Evolutionary conservation across 2,797 vertebrate genomes (phyloP), one percentile per base, ranked within the genome.

Genomic region (Poeciliopsis gracilis): DNA sequence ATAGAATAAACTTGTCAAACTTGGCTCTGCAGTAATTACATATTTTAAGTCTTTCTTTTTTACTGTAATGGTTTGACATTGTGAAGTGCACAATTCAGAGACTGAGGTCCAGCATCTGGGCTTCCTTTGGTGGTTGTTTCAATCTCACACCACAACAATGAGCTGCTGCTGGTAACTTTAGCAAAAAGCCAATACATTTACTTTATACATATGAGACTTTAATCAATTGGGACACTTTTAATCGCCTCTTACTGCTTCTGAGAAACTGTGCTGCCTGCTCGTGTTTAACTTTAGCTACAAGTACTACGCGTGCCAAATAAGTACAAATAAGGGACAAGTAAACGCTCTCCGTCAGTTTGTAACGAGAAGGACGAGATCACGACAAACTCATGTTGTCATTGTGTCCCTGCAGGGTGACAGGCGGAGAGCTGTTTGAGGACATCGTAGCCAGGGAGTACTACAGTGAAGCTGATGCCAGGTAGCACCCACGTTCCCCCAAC

Each of bases 371-470:
- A 79, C 3, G 41, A 43, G 83, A 79, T 72, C 76, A 66, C 36
- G 28, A 28, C 12, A 57, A 71, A 78, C 63, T 73, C 47, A 81
- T 75, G 45, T 74, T 78, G 47, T 83, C 57, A 82, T 30, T 81
- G 55, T 86, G 45, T 81, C 71, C 86, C 87, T 77, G 59, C 82
- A 94, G 94, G 78, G 93, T 95, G 87, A 99, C 98, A 0, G 98
- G 98, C 0, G 98, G 98, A 80, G 98, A 99, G 91, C 96, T 99
- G 61, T 99, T 99, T 88, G 98, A 99, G 90, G 98, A 99, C 92
- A 99, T 99, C 0, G 98, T 99, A 90, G 98, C 98, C 91, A 96
- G 98, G 90, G 98, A 99, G 81, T 99, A 99, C 92, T 99, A 99
- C 96, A 99, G 98, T 0, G 98, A 99, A 86, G 98, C 98, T 0